Evolutionary conservation across 2,888 invertebrate genomes (phyloP).

Genomic region (Drosophila anomalata): DNA sequence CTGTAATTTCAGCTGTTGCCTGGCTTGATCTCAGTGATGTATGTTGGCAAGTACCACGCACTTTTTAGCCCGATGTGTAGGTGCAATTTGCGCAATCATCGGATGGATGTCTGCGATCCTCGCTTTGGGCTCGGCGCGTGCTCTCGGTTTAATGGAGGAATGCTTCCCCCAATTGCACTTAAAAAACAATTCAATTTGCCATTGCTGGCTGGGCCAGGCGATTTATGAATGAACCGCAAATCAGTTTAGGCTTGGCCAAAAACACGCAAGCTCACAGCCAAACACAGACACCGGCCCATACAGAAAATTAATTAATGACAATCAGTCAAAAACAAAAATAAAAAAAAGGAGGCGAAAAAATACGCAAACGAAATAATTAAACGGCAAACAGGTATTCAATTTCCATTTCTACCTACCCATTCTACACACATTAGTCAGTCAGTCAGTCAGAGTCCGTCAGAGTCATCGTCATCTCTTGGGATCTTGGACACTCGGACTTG

Average conservation of each 20-base stretch:
- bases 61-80: conserved; percentile 70
- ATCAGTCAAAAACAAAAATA: conserved; percentile 74
- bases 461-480: conserved; percentile 33
- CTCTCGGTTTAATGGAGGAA: conserved; percentile 73
- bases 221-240: conserved; percentile 73
- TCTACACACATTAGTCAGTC: conserved; percentile 69
- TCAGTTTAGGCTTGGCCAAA: conserved; percentile 46
- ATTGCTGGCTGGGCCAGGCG: conserved; percentile 45
- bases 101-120: conserved; percentile 43
- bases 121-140: conserved; percentile 66
- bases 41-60: conserved; percentile 77
- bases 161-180: conserved; percentile 67
- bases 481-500: conserved; percentile 26
- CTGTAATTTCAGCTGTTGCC: conserved; percentile 13
- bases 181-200: conserved; percentile 78
- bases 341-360: conserved; percentile 45
- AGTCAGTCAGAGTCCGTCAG: conserved; percentile 45
- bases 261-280: conserved; percentile 22
- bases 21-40: conserved; percentile 73
- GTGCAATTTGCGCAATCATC: conserved; percentile 79
- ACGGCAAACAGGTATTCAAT: conserved; percentile 71
- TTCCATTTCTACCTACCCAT: conserved; percentile 61
- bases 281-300: conserved; percentile 26
- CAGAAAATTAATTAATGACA: conserved; percentile 79
- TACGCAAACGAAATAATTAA: conserved; percentile 80